phyloP scores from a whole-genome alignment of 2,113 vertebrate genomes.

The Periophthalmus modestus region DNA sequence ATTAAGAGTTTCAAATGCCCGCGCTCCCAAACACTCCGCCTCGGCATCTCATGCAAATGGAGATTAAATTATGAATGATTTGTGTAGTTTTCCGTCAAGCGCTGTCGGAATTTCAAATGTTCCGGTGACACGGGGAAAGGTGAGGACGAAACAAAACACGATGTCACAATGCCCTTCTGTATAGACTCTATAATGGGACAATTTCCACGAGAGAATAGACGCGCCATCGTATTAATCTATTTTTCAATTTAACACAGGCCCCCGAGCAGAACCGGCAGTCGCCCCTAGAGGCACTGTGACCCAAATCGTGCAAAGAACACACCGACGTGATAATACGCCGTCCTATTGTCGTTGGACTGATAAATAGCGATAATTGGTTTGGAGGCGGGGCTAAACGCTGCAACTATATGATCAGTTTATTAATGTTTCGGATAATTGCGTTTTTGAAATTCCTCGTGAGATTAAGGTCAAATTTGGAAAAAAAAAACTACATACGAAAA shows the following conservation, averaged over 20 bases:
- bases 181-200: conserved; percentile 44
- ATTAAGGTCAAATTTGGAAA: neutral
- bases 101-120: conserved; percentile 10
- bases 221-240: conserved; percentile 55
- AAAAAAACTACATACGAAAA: no score
- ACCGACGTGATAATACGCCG: neutral
- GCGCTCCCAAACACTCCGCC: conserved; percentile 42
- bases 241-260: conserved; percentile 59
- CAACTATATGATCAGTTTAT: neutral
- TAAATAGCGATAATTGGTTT: neutral
- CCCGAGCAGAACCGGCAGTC: conserved; percentile 5
- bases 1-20: conserved; percentile 65
- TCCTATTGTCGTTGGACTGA: neutral
- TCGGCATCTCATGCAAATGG: conserved; percentile 64
- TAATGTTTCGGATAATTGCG: neutral
- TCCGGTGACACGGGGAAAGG: conserved; percentile 24
- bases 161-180: conserved; percentile 29
- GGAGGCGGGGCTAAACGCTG: neutral
- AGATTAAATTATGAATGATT: conserved; percentile 58
- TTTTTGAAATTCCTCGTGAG: neutral
- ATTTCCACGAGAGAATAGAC: conserved; percentile 53
- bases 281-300: conserved; percentile 48
- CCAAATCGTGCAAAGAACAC: conserved; percentile 36
- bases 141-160: conserved; percentile 18
- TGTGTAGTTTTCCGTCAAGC: conserved; percentile 43